Conservation (phyloP, 2,797 vertebrate genomes). For the Phataginus tetradactyla region DNA sequence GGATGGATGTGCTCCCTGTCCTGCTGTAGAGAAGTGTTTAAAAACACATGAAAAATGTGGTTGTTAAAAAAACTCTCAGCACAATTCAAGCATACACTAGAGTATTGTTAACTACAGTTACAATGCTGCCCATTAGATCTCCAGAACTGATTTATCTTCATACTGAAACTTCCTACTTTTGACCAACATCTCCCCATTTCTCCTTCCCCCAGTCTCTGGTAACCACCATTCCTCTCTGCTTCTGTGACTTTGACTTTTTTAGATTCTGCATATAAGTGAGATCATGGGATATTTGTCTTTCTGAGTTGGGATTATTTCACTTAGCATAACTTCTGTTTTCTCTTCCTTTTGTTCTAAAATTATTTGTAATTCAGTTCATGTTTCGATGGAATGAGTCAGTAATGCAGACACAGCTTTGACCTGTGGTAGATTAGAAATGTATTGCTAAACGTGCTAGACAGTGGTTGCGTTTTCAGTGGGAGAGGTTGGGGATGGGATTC, state of each 20-base stretch:
- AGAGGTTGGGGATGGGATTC: not conserved
- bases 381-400: not conserved
- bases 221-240: not conserved
- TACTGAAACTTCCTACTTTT: not conserved
- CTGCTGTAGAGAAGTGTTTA: not conserved
- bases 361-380: not conserved
- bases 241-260: not conserved
- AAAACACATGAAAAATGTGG: not conserved
- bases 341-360: not conserved
- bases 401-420: not conserved
- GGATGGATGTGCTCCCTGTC: not conserved
- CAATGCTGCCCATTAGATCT: not conserved
- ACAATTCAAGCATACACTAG: not conserved
- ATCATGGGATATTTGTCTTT: not conserved
- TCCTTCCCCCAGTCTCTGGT: not conserved
- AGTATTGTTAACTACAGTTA: not conserved
- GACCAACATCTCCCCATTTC: not conserved
- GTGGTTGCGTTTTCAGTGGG: no score
- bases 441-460: not conserved
- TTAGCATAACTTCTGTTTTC: not conserved
- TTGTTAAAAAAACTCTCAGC: not conserved
- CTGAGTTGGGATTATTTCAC: not conserved
- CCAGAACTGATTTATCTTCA: not conserved
- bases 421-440: not conserved
- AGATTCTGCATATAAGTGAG: not conserved